Base-by-base conservation (phyloP, 2,113 vertebrate genomes). In the Ageneiosus marmoratus region DNA sequence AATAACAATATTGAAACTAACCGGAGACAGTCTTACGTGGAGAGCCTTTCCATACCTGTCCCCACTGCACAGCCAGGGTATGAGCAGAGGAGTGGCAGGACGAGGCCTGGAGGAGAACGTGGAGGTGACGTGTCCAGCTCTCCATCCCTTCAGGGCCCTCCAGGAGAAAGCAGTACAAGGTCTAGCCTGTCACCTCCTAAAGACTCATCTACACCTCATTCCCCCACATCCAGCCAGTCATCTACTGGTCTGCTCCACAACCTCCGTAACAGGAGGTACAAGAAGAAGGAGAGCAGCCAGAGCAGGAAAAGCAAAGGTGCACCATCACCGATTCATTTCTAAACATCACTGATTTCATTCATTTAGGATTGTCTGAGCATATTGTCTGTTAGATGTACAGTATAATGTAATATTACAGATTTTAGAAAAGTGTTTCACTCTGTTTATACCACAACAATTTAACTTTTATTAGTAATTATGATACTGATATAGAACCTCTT, bases 61-160 rank as follows among this genome's bases (percentile, higher is more conserved):
- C 77, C 85, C 78, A 53, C 87, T 18, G 16, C 55, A 13, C 82
- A 89, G 55, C 1, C 86, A 15, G 13, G 58, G 34, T 4, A 77
- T 1, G 60, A 89, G 83, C 78, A 85, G 90, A 75, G 80, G 0
- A 70, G 87, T 70, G 34, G 24, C 60, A 51, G 77, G 89, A 90
- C 73, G 89, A 91, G 55, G 77, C 82, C 81, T 83, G 90, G 80
- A 85, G 85, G 74, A 88, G 90, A 91, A 83, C 92, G 91, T 78
- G 90, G 91, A 82, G 89, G 91, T 4, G 93, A 94, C 75, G 82
- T 88, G 86, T 94, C 94, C 87, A 93, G 92, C 69, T 89, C 92
- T 77, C 91, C 93, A 80, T 95, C 95, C 32, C 85, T 91, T 18
- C 80, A 91, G 15, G 46, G 83, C 32, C 87, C 93, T 77, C 90